phyloP scores from a whole-genome alignment of 2,888 invertebrate genomes.

The Brachylomia viminalis region DNA sequence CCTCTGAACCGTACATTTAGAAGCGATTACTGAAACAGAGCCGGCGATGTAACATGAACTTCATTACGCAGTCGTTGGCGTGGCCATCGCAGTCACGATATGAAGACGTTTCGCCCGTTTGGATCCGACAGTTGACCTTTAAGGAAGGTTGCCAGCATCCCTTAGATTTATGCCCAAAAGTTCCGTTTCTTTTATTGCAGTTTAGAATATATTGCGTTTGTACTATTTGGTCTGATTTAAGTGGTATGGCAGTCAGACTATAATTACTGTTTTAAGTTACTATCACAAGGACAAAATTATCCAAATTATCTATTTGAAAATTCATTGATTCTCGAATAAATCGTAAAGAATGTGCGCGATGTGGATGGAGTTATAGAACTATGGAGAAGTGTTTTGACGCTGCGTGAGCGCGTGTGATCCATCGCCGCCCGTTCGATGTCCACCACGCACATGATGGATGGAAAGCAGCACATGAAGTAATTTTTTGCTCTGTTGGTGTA shows the following conservation, averaged over 20 bases:
- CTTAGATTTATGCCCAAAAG: slow-evolving; percentile 30
- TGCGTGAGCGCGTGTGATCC: no score
- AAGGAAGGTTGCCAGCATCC: background rate
- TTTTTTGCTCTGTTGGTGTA: no score
- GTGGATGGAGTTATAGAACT: no score
- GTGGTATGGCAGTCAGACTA: background rate
- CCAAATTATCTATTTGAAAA: no score
- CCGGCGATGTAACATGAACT: slow-evolving; percentile 19
- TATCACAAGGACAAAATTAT: background rate
- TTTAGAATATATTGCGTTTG: slow-evolving; percentile 28
- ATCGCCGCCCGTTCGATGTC: no score
- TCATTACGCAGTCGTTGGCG: slow-evolving; percentile 36
- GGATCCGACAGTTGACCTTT: slow-evolving; percentile 35
- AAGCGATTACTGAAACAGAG: slow-evolving; percentile 5
- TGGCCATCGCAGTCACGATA: slow-evolving; percentile 21
- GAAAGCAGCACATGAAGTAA: no score
- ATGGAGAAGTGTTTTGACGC: no score
- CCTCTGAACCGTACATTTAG: slow-evolving; percentile 3
- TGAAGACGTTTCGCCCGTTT: slow-evolving; percentile 28
- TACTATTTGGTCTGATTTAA: background rate
- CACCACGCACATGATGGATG: no score
- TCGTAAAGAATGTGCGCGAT: no score
- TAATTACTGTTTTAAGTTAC: background rate
- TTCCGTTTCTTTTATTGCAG: slow-evolving; percentile 29
- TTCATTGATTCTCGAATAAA: no score